Conservation (phyloP, 2,797 vertebrate genomes). For the Oreonectes daqikongensis region DNA sequence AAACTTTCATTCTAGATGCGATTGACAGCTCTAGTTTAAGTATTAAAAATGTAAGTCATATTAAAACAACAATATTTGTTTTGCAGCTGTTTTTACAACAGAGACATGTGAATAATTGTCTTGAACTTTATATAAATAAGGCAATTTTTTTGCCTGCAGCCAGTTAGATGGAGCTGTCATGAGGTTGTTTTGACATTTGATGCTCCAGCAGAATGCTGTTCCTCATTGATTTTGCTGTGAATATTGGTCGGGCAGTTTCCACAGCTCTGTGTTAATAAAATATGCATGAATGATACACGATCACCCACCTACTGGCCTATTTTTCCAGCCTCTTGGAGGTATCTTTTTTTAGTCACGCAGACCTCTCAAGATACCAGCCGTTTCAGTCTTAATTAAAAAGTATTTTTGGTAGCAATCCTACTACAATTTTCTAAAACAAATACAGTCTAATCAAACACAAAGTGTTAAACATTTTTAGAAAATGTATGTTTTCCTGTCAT, state of each 20-base stretch:
- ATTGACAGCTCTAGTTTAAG: no score
- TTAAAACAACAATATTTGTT: no score
- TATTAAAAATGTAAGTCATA: no score
- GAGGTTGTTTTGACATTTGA: conserved; percentile 30
- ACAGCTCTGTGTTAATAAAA: conserved; percentile 47
- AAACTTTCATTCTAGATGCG: no score
- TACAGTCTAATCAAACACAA: neutral
- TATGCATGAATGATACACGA: conserved; percentile 54
- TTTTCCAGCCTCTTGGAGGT: conserved; percentile 47
- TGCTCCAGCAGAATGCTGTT: conserved; percentile 9
- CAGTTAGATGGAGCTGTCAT: neutral
- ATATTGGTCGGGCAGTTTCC: conserved; percentile 25
- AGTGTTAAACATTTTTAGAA: neutral
- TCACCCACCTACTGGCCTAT: conserved; percentile 54
- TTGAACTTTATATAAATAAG: no score
- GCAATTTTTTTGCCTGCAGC: no score
- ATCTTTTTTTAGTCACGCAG: conserved; percentile 10
- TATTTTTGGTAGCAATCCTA: neutral
- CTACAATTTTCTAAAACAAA: neutral
- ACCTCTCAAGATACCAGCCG: conserved; percentile 1
- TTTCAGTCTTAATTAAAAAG: neutral
- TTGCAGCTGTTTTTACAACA: no score
- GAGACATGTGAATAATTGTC: no score
- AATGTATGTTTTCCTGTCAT: neutral
- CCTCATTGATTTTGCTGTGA: conserved; percentile 37